Conservation (phyloP, 2,888 invertebrate genomes). For the Molorchus minor region DNA sequence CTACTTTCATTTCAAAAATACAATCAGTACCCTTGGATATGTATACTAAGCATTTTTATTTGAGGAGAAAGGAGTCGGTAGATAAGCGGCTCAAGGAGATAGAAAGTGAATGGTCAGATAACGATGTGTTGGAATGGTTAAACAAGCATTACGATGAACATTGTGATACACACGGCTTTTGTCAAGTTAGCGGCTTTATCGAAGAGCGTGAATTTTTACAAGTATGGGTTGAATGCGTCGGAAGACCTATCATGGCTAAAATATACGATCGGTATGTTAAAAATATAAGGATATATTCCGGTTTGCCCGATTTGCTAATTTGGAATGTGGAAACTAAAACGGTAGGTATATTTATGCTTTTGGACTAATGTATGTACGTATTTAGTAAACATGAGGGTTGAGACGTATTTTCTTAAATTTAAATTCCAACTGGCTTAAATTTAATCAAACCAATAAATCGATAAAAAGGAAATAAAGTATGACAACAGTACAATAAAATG, state of each 20-base stretch:
- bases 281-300: constrained; percentile 72
- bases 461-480: too few relatives aligned
- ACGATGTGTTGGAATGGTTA: constrained; percentile 55
- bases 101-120: constrained; percentile 55
- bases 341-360: too few relatives aligned
- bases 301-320: constrained; percentile 85
- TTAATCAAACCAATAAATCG: too few relatives aligned
- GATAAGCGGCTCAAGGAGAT: constrained; percentile 65
- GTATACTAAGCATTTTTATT: constrained; percentile 72
- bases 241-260: constrained; percentile 64
- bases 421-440: too few relatives aligned
- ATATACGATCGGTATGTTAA: constrained; percentile 70
- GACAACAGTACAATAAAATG: too few relatives aligned
- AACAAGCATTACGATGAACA: constrained; percentile 63
- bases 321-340: constrained; percentile 71
- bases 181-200: constrained; percentile 31
- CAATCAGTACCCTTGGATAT: constrained; percentile 76
- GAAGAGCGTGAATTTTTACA: constrained; percentile 53
- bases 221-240: constrained; percentile 67
- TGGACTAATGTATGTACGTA: too few relatives aligned
- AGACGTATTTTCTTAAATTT: too few relatives aligned
- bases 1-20: constrained; percentile 69
- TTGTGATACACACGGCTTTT: constrained; percentile 47
- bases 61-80: constrained; percentile 69
- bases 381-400: too few relatives aligned